Evolutionary conservation across 2,797 vertebrate genomes (phyloP).

Genomic region (Hylomyscus alleni): DNA sequence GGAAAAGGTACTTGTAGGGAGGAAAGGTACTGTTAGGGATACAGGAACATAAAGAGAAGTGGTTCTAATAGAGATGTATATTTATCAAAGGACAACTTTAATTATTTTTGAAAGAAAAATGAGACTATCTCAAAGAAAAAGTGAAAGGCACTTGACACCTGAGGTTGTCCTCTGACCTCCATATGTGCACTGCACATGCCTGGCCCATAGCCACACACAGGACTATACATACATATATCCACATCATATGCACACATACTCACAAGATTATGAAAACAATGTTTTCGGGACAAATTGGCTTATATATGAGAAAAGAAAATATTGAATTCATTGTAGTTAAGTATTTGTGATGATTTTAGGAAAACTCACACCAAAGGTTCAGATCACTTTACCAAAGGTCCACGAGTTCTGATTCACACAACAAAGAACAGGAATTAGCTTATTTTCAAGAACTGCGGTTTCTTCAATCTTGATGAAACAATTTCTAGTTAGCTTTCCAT

Average conservation of each 20-base stretch:
- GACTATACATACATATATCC: background rate
- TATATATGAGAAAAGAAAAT: background rate
- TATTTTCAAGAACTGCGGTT: background rate
- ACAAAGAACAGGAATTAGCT: background rate
- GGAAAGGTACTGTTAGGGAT: background rate
- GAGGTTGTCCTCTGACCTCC: background rate
- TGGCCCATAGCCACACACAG: background rate
- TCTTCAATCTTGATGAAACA: background rate
- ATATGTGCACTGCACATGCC: too few relatives aligned
- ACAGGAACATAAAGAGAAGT: background rate
- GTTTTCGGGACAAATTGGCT: background rate
- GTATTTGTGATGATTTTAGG: constrained; percentile 16
- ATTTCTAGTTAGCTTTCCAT: constrained; percentile 46
- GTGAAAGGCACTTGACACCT: background rate
- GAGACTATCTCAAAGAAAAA: background rate
- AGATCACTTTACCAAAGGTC: background rate
- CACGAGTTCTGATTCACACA: background rate
- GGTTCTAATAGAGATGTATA: background rate
- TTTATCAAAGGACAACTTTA: too few relatives aligned
- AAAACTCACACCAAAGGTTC: background rate
- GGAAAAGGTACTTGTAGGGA: background rate
- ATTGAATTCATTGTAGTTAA: constrained; percentile 41
- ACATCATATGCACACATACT: background rate
- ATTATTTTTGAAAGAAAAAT: too few relatives aligned
- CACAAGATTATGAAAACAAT: background rate